These are phyloP conservation scores for Chionomys nivalis DNA, from an alignment of 2,113 vertebrate genomes.

Conservation along the genomic window DNA sequence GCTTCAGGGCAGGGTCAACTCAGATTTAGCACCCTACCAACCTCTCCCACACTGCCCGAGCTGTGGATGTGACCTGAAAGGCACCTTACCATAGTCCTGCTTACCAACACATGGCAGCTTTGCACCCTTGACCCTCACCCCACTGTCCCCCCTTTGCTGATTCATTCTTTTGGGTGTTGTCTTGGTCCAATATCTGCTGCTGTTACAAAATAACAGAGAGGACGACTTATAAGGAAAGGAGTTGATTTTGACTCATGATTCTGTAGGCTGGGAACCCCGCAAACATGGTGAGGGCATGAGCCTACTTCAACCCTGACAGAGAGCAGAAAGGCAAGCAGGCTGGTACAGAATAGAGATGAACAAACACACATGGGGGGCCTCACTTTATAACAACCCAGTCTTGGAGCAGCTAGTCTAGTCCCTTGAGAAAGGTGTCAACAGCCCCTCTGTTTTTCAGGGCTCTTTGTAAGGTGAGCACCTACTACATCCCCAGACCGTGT, in stretches of 20 bases:
- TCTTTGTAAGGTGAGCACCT: neutral
- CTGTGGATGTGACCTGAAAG: neutral
- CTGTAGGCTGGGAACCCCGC: neutral
- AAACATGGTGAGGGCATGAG: too few relatives aligned
- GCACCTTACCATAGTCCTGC: neutral
- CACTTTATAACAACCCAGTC: neutral
- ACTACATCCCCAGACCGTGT: neutral
- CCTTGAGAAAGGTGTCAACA: neutral
- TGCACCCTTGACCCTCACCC: fast-evolving
- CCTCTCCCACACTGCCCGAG: too few relatives aligned
- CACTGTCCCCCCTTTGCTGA: neutral
- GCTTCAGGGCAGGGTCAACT: neutral
- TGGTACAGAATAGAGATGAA: neutral
- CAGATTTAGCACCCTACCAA: neutral
- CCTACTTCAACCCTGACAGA: neutral
- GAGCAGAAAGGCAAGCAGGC: neutral
- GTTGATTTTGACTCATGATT: neutral
- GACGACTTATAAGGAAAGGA: neutral
- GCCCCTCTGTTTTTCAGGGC: neutral
- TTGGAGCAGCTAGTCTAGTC: neutral
- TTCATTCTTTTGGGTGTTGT: neutral
- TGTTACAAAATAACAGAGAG: neutral
- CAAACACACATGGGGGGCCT: neutral
- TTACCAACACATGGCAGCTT: neutral
- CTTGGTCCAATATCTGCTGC: neutral